Base-by-base conservation (phyloP, 1,140 invertebrate genomes). In the Limonius californicus region DNA sequence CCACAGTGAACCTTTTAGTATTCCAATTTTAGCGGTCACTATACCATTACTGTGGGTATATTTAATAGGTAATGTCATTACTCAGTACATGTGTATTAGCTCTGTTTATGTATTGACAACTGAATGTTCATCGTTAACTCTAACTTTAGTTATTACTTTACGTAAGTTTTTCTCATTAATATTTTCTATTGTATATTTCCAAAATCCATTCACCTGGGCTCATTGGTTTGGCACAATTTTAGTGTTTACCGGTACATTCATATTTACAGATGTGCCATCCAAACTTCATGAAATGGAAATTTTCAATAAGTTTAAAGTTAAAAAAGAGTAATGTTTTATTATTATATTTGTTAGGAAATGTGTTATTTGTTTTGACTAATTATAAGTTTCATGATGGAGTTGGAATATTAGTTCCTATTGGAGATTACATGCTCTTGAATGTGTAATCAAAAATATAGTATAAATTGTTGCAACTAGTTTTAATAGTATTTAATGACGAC, bases 101-200 rank as follows among this genome's bases (percentile, higher is more conserved):
- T 93, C 94, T 9, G 97, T 99, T 1, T 99, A 97, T 73, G 84
- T 90, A 14, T 81, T 99, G 70, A 98, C 94, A 1, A 92, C 95
- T 0, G 93, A 97, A 76, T 97, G 94, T 74, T 85, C 91, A 7
- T 97, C 96, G 0, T 76, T 99, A 11, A 96, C 94, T 0, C 95
- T 99, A 0, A 99, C 96, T 0, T 79, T 99, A 59, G 93, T 99
- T 1, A 88, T 99, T 11, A 99, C 97, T 0, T 76, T 99, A 50
- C 81, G 97, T 27, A 99, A 99, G 78, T 99, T 99, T 75, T 80
- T 94, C 4, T 97, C 95, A 8, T 79, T 99, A 42, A 77, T 99
- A 14, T 90, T 99, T 74, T 99, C 97, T 1, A 97, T 99, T 69
- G 71, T 94, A 32, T 99, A 97, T 75, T 99, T 99, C 76, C 81